Percentiles rank a stretch among this genome's conserved stretches.
phyloP scores from a whole-genome alignment of 2,797 vertebrate genomes.

The Myotis vivesi region DNA sequence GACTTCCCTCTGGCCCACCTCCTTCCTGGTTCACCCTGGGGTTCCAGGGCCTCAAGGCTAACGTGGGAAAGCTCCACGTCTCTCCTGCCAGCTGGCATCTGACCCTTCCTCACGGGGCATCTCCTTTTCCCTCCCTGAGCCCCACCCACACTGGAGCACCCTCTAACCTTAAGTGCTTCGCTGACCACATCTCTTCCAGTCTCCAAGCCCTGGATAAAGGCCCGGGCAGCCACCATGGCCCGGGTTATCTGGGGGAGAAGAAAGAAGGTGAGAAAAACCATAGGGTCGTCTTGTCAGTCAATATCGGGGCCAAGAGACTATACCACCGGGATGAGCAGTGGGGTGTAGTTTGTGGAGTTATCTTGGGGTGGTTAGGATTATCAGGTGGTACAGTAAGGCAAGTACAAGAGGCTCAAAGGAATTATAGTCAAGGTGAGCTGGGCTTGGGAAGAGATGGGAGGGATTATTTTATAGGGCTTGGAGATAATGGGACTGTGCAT shows the following conservation, averaged over 20 bases:
- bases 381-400: not conserved
- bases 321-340: not conserved
- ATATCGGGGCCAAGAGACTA: not conserved
- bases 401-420: not conserved
- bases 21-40: not conserved
- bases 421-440: not conserved
- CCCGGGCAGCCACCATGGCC: conserved; percentile 90
- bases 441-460: not conserved
- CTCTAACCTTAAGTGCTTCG: conserved; percentile 89
- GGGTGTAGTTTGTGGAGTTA: not conserved
- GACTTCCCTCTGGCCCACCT: not conserved
- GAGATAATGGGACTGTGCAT: not conserved
- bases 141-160: not conserved
- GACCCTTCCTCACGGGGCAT: not conserved
- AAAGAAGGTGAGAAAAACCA: conserved; percentile 19
- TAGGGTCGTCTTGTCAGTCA: not conserved
- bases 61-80: not conserved
- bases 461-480: not conserved
- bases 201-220: conserved; percentile 89
- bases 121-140: not conserved
- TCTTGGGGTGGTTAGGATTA: not conserved
- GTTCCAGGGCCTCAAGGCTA: not conserved
- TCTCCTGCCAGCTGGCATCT: not conserved
- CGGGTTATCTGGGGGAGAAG: conserved; percentile 85
- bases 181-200: conserved; percentile 89